Conservation (phyloP, 2,888 invertebrate species). For the Trachelus tabidus region DNA sequence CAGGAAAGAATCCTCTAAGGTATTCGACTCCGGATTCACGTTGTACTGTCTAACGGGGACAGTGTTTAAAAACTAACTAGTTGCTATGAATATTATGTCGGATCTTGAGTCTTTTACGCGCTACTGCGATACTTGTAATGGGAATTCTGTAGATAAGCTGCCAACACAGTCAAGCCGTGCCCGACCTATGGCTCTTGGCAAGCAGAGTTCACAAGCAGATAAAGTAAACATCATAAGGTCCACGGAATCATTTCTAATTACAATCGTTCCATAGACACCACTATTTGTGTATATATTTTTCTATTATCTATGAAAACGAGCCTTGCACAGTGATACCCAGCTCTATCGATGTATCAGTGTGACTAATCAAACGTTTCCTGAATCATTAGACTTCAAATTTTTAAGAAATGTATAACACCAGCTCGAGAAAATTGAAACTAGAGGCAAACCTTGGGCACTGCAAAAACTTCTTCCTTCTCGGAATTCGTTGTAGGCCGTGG, state of each 20-base stretch:
- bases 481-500: conserved; percentile 41
- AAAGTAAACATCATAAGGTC: not conserved
- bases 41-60: not conserved
- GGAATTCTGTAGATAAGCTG: conserved; percentile 12
- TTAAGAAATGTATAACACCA: not conserved
- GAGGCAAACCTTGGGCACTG: conserved; percentile 65
- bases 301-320: not conserved
- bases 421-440: not conserved
- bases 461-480: conserved; percentile 65
- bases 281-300: not conserved
- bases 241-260: not conserved
- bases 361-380: not conserved
- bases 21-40: not conserved
- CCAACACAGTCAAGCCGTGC: not conserved
- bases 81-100: not conserved
- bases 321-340: not conserved
- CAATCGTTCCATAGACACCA: not conserved
- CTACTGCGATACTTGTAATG: not conserved
- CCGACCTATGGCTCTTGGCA: not conserved
- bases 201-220: not conserved
- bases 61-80: not conserved
- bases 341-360: not conserved
- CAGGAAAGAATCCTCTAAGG: not conserved
- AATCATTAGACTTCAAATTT: not conserved
- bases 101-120: not conserved